phyloP scores from a whole-genome alignment of 2,797 vertebrate species.

The Onychomys leucogaster region DNA sequence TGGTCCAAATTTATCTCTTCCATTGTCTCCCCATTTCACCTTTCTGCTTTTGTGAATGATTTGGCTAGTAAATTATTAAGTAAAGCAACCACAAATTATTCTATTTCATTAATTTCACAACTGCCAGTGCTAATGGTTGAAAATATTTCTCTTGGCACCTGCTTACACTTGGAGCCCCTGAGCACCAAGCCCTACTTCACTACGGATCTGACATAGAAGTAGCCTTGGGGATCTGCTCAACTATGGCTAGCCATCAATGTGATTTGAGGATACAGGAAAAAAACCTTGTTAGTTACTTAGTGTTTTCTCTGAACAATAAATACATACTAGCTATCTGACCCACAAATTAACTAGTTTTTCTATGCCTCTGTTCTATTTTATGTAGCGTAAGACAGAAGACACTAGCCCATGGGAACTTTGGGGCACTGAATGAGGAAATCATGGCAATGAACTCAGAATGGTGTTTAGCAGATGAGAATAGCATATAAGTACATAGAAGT shows the following conservation, averaged over 20 bases:
- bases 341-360: not conserved
- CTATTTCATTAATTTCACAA: constrained; percentile 71
- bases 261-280: not conserved
- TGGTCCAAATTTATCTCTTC: constrained; percentile 6
- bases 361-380: constrained; percentile 4
- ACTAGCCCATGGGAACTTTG: not conserved
- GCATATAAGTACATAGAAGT: not conserved
- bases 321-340: not conserved
- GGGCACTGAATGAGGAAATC: not conserved
- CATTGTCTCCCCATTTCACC: not conserved
- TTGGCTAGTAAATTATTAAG: constrained; percentile 73
- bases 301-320: not conserved
- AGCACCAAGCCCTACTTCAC: not conserved
- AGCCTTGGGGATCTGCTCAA: not conserved
- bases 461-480: not conserved
- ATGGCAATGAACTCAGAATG: not conserved
- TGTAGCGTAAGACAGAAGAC: not conserved
- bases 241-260: not conserved
- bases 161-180: accelerated
- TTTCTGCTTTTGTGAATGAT: constrained; percentile 49
- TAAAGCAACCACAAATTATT: constrained; percentile 70
- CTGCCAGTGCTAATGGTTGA: constrained; percentile 57
- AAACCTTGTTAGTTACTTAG: not conserved
- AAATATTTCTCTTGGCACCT: not conserved
- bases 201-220: too few relatives aligned